Evolutionary conservation across 2,797 vertebrate genomes (phyloP), one percentile per base, ranked within the genome.

Genomic region (Mormyrops boulengeri): DNA sequence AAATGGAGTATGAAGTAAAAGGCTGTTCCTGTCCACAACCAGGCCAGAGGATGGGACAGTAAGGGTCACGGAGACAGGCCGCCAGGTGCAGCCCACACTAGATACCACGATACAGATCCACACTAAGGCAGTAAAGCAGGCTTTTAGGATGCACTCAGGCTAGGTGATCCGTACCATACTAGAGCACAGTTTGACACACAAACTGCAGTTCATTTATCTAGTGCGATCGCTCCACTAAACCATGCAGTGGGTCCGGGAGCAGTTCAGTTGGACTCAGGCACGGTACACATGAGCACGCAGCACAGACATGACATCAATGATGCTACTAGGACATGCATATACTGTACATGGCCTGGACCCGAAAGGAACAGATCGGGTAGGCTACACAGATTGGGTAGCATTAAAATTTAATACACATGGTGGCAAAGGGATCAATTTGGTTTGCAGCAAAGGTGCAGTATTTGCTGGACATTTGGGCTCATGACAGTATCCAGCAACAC

Each of bases 1-100:
- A 66, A 93, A 87, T 77, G 86, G 90, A 89, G 55, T 50, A 60
- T 66, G 12, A 52, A 69, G 57, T 12, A 22, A 50, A 8, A 47
- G 26, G 17, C 52, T 38, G 57, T 62, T 38, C 41, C 52, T 57
- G 55, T 85, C 3, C 12, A 19, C 44, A 52, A 52, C 5, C 38
- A 44, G 73, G 6, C 38, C 73, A 38, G 73, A 30, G 4, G 11
- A 38, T 7, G 73, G 26, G 22, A 30, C 34, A 62, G n/a, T 1
- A 1, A 53, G 14, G 3, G 52, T 14, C 1, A 6, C 22, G 44
- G 47, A 8, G 84, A 53, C 3, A 52, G 49, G 47, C 49, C 14
- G 7, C 22, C 3, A 19, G 88, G 41, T 53, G 2, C 12, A 19
- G 19, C 26, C 69, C 52, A 41, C 69, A 89, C n/a, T 19, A 38